Evolutionary conservation across 2,113 vertebrate species (phyloP).

Genomic region (Arothron firmamentum): DNA sequence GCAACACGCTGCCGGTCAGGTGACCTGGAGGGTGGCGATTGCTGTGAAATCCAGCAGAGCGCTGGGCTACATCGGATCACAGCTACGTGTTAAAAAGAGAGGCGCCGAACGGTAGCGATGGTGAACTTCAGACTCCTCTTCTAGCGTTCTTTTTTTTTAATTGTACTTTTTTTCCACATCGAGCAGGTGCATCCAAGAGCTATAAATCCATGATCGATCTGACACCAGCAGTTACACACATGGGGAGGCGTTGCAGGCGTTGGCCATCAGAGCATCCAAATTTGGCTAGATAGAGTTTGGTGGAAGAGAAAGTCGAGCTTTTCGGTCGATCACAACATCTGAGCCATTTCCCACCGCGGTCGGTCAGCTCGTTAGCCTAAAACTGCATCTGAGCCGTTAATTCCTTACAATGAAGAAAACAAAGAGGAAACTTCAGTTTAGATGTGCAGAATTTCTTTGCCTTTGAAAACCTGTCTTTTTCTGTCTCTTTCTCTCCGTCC

Average conservation of each 20-base stretch:
- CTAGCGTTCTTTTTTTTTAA: background rate
- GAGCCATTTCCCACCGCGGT: constrained; percentile 26
- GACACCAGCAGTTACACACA: constrained; percentile 59
- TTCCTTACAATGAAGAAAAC: constrained; percentile 63
- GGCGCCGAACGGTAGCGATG: background rate
- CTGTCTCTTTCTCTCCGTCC: constrained; percentile 52
- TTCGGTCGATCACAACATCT: constrained; percentile 1
- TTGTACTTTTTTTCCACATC: constrained; percentile 27
- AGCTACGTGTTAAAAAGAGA: background rate
- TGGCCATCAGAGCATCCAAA: too few species aligned
- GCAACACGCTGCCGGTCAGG: background rate
- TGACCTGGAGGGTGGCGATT: background rate
- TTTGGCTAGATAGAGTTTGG: too few species aligned
- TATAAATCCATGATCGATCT: constrained; percentile 42
- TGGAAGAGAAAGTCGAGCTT: too few species aligned
- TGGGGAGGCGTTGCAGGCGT: constrained; percentile 27
- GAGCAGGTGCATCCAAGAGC: constrained; percentile 44
- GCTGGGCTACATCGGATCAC: constrained; percentile 23
- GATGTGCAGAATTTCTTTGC: constrained; percentile 67
- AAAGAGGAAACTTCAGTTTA: constrained; percentile 41
- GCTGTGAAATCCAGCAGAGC: background rate
- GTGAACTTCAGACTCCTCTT: constrained; percentile 6
- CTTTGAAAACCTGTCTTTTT: constrained; percentile 20
- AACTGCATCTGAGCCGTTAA: constrained; percentile 79
- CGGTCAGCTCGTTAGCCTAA: constrained; percentile 63